Conservation (phyloP, 2,797 vertebrate genomes). For the Benthosema pterotum region DNA sequence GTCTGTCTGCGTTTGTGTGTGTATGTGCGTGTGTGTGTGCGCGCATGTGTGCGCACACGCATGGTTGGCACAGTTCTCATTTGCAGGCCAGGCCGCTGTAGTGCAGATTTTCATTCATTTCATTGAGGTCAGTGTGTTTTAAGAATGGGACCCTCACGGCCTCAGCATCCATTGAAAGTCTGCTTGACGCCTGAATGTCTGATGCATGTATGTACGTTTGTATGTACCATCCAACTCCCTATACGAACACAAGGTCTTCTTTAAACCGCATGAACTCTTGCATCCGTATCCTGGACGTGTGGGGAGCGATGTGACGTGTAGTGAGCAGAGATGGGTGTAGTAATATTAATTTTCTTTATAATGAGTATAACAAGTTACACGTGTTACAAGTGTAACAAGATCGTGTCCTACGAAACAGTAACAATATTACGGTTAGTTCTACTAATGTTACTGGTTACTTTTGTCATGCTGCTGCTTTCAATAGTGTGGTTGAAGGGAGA, state of each 20-base stretch:
- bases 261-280: too few species aligned
- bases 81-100: slow-evolving; percentile 47
- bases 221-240: slow-evolving; percentile 17
- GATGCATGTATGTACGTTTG: slow-evolving; percentile 46
- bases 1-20: slow-evolving; percentile 21
- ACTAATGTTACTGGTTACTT: too few species aligned
- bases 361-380: too few species aligned
- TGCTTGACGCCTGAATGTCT: slow-evolving; percentile 72
- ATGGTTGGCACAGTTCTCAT: slow-evolving; percentile 45
- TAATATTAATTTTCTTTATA: too few species aligned
- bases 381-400: too few species aligned
- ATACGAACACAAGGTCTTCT: background rate
- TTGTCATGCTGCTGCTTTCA: too few species aligned
- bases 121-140: slow-evolving; percentile 47
- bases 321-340: too few species aligned
- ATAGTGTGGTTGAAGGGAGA: too few species aligned
- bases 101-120: slow-evolving; percentile 68
- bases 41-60: slow-evolving; percentile 9
- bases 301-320: too few species aligned
- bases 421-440: too few species aligned
- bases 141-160: slow-evolving; percentile 16
- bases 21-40: background rate
- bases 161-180: slow-evolving; percentile 49
- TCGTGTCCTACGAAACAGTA: too few species aligned
- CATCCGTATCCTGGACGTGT: too few species aligned